These are phyloP conservation scores for Anoplopoma fimbria DNA, from an alignment of 2,113 vertebrate genomes.

Conservation along the genomic window DNA sequence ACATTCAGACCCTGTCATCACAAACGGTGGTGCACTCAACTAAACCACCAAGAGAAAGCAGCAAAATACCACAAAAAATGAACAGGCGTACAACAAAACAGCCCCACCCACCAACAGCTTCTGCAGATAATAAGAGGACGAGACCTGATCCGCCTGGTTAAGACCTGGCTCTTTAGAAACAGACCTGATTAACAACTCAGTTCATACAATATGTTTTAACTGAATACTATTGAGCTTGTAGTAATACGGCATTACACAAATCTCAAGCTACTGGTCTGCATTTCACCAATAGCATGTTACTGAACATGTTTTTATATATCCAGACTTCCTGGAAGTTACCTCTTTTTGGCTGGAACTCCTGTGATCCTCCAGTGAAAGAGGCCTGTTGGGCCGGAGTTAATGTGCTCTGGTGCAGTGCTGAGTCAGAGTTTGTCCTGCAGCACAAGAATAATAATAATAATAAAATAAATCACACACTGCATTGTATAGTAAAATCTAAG, in stretches of 20 bases:
- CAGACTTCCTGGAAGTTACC: conserved; percentile 74
- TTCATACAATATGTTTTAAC: neutral
- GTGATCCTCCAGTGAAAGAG: conserved; percentile 88
- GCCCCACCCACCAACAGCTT: neutral
- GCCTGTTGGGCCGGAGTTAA: conserved; percentile 89
- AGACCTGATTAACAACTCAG: neutral
- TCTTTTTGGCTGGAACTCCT: conserved; percentile 94
- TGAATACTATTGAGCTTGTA: neutral
- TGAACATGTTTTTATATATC: neutral
- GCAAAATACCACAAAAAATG: conserved; percentile 14
- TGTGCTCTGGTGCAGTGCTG: conserved; percentile 96
- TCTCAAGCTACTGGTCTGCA: neutral
- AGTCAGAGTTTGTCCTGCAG: conserved; percentile 96
- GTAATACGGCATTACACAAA: neutral
- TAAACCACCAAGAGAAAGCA: conserved; percentile 36
- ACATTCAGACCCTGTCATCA: conserved; percentile 54
- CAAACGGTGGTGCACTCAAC: conserved; percentile 41
- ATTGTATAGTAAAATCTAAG: neutral
- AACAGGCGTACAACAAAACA: conserved; percentile 15
- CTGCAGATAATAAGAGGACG: neutral
- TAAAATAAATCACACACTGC: neutral
- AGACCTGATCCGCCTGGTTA: neutral
- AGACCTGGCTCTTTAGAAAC: neutral
- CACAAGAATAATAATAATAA: conserved; percentile 21
- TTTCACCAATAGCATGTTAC: neutral